Evolutionary conservation across 2,888 invertebrate species (phyloP).

Genomic region (Lutraria lutraria): DNA sequence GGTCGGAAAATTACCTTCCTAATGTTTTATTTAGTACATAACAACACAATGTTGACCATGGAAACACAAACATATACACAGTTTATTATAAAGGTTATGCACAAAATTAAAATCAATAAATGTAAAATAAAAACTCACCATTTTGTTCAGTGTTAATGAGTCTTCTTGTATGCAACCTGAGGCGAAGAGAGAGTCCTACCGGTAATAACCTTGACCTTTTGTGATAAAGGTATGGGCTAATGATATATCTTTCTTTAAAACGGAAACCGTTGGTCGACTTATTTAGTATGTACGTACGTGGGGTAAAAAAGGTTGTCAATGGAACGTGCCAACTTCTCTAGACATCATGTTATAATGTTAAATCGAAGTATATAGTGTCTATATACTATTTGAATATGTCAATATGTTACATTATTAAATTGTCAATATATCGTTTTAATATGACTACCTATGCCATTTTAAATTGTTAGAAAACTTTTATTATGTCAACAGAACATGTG

Average conservation of each 20-base stretch:
- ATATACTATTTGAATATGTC: too few species aligned
- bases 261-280: not conserved
- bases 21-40: not conserved
- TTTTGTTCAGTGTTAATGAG: not conserved
- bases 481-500: too few species aligned
- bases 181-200: not conserved
- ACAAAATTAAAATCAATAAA: not conserved
- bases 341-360: too few species aligned
- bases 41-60: not conserved
- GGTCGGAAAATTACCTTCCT: slow-evolving; percentile 14
- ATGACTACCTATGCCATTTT: too few species aligned
- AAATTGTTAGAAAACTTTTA: too few species aligned
- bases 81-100: not conserved
- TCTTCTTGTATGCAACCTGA: not conserved
- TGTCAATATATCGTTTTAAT: too few species aligned
- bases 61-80: not conserved
- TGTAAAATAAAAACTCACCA: not conserved
- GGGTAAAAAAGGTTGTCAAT: too few species aligned
- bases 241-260: not conserved
- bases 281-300: too few species aligned
- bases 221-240: not conserved
- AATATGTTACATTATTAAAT: too few species aligned
- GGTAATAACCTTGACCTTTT: not conserved
- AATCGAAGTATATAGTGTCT: too few species aligned
- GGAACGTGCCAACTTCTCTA: too few species aligned